phyloP scores from a whole-genome alignment of 2,797 vertebrate species.

The Serranus cabrilla region DNA sequence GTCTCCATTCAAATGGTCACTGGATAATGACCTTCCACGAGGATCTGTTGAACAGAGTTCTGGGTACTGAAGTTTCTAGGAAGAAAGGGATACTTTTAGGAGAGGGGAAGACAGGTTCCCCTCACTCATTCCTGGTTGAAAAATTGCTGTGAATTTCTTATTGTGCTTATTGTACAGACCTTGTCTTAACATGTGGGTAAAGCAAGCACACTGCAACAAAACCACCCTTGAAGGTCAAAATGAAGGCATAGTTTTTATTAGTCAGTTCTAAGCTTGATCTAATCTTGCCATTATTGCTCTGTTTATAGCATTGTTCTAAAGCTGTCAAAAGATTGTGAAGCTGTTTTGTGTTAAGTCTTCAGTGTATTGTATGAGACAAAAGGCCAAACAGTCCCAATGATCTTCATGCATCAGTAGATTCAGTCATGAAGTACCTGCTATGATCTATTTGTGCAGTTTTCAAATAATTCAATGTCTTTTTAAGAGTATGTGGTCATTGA shows the following conservation, averaged over 20 bases:
- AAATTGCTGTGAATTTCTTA: conserved; percentile 87
- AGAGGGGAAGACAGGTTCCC: conserved; percentile 38
- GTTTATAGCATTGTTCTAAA: conserved; percentile 42
- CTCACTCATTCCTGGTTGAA: conserved; percentile 73
- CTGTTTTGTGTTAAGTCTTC: conserved; percentile 54
- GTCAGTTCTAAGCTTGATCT: conserved; percentile 42
- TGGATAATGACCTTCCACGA: conserved; percentile 83
- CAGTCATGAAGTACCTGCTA: not conserved
- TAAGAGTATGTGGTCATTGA: not conserved
- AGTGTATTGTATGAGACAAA: not conserved
- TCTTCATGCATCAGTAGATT: not conserved
- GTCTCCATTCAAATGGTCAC: conserved; percentile 81
- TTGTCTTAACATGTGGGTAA: conserved; percentile 54
- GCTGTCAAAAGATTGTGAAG: conserved; percentile 76
- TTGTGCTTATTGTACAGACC: conserved; percentile 64
- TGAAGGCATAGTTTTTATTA: conserved; percentile 35
- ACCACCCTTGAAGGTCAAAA: conserved; percentile 52
- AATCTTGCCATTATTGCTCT: conserved; percentile 60
- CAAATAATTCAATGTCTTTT: not conserved
- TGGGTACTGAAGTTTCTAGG: conserved; percentile 78
- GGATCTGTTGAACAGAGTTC: conserved; percentile 89
- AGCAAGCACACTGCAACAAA: conserved; percentile 53
- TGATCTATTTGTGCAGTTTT: conserved; percentile 13
- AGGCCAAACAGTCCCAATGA: conserved; percentile 7
- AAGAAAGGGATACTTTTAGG: conserved; percentile 61